These are phyloP conservation scores for Trematocara caparti DNA, from an alignment of 2,797 vertebrate species.

Conservation along the genomic window DNA sequence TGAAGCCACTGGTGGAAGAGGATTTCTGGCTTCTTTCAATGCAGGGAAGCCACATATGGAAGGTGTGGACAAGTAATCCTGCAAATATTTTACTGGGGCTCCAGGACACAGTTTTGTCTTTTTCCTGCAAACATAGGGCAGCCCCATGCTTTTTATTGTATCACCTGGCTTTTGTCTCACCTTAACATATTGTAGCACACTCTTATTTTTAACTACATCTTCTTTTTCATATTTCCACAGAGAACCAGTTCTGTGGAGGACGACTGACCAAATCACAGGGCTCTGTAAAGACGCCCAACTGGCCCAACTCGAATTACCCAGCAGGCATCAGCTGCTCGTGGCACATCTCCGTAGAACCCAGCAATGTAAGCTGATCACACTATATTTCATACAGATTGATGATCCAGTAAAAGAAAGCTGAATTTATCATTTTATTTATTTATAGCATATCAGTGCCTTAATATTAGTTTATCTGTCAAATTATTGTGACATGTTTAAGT, in stretches of 20 bases:
- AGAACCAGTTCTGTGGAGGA: conserved; percentile 89
- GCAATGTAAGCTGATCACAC: conserved; percentile 74
- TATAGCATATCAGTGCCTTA: background rate
- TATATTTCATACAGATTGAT: background rate
- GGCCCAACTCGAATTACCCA: conserved; percentile 89
- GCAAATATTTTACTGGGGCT: background rate
- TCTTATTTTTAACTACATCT: background rate
- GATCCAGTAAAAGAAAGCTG: background rate
- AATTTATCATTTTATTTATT: background rate
- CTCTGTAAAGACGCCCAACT: conserved; percentile 88
- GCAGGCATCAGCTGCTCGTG: conserved; percentile 93
- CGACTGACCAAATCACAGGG: conserved; percentile 85
- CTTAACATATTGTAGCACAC: background rate
- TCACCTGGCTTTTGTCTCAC: background rate
- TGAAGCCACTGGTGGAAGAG: conserved; percentile 78
- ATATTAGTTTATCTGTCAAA: background rate
- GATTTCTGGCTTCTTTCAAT: conserved; percentile 85
- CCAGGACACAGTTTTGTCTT: rapidly evolving
- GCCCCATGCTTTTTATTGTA: background rate
- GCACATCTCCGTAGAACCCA: conserved; percentile 85
- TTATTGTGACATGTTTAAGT: background rate
- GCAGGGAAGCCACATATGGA: conserved; percentile 82
- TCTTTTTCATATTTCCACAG: conserved; percentile 51
- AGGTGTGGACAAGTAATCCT: conserved; percentile 60
- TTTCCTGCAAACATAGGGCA: background rate